Base-by-base conservation (phyloP, 1,140 invertebrate species). In the Alviniconcha marisindica region DNA sequence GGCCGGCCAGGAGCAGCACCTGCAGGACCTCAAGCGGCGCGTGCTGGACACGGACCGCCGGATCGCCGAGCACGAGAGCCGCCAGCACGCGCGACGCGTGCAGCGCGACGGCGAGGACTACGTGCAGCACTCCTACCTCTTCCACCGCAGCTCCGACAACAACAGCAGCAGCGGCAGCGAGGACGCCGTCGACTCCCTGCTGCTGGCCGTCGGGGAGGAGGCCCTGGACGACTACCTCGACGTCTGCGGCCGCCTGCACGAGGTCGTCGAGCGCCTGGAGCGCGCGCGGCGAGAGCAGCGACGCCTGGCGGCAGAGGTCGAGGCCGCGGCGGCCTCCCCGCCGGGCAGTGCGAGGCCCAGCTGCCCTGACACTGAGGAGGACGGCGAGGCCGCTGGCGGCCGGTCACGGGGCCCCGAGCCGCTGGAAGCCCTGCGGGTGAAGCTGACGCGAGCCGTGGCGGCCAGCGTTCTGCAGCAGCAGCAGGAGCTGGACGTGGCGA, bases 61-160 rank as follows among this genome's bases (percentile, higher is more conserved):
- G 87, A 97, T 97, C 85, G 95, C 95, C 42, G 94, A 95, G 81
- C 94, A 96, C 86, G 96, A 97, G 94, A 95, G 96, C 82, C 95
- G 96, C 85, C 95, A 96, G 69, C 96, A 97, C 91, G 91, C 93
- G 40, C 93, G 93, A 0, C 93, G 96, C 66, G 95, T 96, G 91
- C 94, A 95, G 84, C 95, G 96, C 88, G 95, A 96, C 86, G 96
- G 96, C 18, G 95, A 95, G 56, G 96, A 97, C 92, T 97, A 97
- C 91, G 94, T 97, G 28, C 94, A 97, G 2, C 96, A 97, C 90
- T 96, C 96, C 0, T 97, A 97, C 89, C 92, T 97, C 1, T 93
- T 94, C 18, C 91, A 94, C 80, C 73, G 82, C 63, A 84, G 73
- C 69, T 94, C 95, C 28, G 94, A 90, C 60, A 81, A 71, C 79